Evolutionary conservation across 2,113 vertebrate genomes (phyloP).

Genomic region (Rhodinocichla rosea): DNA sequence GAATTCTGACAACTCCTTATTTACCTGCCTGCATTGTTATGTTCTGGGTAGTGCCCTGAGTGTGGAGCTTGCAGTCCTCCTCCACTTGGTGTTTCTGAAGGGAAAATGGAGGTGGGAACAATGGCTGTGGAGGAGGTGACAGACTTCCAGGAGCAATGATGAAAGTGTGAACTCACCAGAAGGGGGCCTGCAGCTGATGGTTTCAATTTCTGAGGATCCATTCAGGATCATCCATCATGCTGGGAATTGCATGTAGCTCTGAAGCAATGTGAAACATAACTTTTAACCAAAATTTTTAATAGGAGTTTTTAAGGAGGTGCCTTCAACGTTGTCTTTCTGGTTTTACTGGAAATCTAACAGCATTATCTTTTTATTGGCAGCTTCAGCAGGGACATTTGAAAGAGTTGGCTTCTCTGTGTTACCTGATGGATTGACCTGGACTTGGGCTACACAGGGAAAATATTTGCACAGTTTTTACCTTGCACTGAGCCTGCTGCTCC

Average conservation of each 20-base stretch:
- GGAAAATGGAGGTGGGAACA: not conserved
- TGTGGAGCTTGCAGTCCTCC: not conserved
- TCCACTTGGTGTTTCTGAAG: not conserved
- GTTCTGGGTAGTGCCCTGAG: not conserved
- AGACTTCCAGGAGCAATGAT: not conserved
- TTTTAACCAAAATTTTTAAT: not conserved
- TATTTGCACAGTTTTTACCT: not conserved
- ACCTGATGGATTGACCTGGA: not conserved
- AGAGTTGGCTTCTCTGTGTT: not conserved
- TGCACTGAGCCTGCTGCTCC: not conserved
- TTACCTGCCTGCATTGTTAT: not conserved
- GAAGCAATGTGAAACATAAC: not conserved
- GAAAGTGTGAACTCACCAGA: not conserved
- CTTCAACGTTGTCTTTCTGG: not conserved
- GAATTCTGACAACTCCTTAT: not conserved
- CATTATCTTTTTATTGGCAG: not conserved
- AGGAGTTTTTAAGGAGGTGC: not conserved
- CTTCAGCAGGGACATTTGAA: not conserved
- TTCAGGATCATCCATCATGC: not conserved
- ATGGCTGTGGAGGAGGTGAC: not conserved
- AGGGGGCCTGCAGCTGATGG: not conserved
- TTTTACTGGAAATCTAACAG: not conserved
- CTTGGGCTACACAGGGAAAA: not conserved
- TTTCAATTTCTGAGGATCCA: not conserved
- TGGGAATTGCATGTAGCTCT: not conserved